A percentile compares a stretch with the other conserved stretches of the same genome.
Conservation (phyloP, 2,113 vertebrate genomes). For the Micronycteris hirsuta region DNA sequence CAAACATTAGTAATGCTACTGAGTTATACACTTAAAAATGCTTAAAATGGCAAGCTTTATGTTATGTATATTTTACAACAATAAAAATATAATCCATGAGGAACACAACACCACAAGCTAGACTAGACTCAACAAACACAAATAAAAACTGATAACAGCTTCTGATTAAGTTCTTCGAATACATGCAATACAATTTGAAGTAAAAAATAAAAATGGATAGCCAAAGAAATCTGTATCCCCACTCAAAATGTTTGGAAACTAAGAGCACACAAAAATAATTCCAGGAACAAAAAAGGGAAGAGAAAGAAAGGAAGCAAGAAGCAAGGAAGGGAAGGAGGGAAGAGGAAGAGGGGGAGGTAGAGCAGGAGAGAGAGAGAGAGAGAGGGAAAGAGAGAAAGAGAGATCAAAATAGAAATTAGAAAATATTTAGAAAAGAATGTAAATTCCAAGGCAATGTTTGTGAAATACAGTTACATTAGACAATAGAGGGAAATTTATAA, state of each 20-base stretch:
- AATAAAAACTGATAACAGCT: not conserved
- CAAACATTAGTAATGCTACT: not conserved
- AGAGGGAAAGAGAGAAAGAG: not conserved
- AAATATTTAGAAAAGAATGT: not conserved
- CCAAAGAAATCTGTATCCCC: not conserved
- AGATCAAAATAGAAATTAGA: not conserved
- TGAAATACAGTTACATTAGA: not conserved
- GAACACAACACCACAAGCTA: not conserved
- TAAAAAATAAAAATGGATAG: not conserved
- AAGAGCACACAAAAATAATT: not conserved
- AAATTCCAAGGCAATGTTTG: not conserved
- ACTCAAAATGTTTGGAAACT: not conserved
- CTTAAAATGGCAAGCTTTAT: not conserved
- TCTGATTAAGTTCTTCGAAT: not conserved
- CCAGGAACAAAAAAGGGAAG: not conserved
- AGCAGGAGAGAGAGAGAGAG: too few species aligned
- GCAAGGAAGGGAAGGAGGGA: not conserved
- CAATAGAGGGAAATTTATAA: not conserved
- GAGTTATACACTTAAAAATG: not conserved
- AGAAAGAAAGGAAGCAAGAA: not conserved
- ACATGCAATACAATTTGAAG: not conserved
- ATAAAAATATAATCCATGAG: not conserved
- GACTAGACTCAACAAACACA: not conserved
- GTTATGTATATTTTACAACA: not conserved
- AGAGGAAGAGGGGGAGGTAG: not conserved